Conservation (phyloP, 2,113 vertebrate species). For the Parotia lawesii region DNA sequence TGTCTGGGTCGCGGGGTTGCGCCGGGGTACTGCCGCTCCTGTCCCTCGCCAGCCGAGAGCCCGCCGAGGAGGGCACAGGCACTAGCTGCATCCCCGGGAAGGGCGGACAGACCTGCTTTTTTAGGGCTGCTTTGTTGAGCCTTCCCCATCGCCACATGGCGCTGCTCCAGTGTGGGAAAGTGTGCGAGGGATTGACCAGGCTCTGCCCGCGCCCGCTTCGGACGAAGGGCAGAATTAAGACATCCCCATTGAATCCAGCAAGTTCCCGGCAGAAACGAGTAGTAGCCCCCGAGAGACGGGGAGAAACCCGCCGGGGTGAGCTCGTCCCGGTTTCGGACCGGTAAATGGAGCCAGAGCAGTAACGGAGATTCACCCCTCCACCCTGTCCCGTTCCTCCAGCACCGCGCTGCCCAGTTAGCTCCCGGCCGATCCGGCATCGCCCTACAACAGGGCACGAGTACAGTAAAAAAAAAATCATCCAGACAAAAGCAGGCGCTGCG, state of each 20-base stretch:
- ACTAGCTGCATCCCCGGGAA: background rate
- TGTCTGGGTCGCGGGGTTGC: background rate
- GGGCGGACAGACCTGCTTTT: background rate
- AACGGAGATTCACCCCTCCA: background rate
- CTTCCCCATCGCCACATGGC: background rate
- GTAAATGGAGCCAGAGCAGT: background rate
- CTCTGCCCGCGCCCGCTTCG: background rate
- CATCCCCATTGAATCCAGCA: background rate
- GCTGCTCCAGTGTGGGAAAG: background rate
- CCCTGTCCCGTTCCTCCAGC: background rate
- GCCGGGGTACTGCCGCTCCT: background rate
- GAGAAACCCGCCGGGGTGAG: background rate
- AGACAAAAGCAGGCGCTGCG: background rate
- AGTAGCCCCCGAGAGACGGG: background rate
- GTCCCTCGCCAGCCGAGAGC: background rate
- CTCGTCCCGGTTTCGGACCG: background rate
- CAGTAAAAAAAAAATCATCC: background rate
- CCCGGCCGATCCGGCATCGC: background rate
- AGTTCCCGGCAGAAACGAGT: background rate
- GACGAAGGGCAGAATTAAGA: background rate
- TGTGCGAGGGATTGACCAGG: background rate
- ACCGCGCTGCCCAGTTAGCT: background rate
- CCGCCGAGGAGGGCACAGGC: background rate
- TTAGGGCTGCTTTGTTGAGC: conserved; percentile 5
- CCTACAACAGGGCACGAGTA: background rate